phyloP scores from a whole-genome alignment of 2,888 invertebrate species.

The Drosophila bunnanda region DNA sequence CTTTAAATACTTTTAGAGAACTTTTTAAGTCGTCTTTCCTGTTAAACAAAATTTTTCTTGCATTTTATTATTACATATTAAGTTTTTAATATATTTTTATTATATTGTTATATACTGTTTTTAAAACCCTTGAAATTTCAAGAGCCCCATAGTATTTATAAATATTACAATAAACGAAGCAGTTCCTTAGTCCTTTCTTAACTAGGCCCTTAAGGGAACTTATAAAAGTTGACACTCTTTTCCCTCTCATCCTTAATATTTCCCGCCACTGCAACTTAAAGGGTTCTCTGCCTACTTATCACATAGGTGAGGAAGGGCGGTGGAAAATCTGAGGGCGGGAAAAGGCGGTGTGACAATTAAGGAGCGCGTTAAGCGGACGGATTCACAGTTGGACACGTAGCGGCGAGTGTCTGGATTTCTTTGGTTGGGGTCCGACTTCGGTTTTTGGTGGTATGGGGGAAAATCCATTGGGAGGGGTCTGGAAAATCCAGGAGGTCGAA shows the following conservation, averaged over 20 bases:
- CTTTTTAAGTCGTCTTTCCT: too few relatives aligned
- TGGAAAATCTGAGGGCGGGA: not conserved
- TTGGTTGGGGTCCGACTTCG: not conserved
- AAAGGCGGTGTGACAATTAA: constrained; percentile 15
- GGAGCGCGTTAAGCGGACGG: constrained; percentile 29
- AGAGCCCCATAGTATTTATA: not conserved
- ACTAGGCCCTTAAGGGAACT: not conserved
- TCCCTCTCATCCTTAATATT: not conserved
- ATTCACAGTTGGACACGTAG: constrained; percentile 59
- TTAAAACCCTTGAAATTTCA: too few relatives aligned
- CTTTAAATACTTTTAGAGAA: too few relatives aligned
- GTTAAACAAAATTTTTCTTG: too few relatives aligned
- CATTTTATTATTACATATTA: too few relatives aligned
- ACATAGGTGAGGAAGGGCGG: not conserved
- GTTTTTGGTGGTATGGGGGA: not conserved
- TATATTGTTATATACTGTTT: too few relatives aligned
- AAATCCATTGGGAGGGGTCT: not conserved
- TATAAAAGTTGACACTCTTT: not conserved
- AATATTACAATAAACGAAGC: not conserved
- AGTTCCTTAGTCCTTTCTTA: not conserved
- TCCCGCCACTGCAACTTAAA: not conserved
- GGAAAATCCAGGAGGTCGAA: not conserved
- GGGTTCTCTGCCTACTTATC: not conserved
- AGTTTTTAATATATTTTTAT: too few relatives aligned
- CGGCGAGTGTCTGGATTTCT: constrained; percentile 11